Evolutionary conservation across 2,888 invertebrate genomes (phyloP).

Genomic region (Hirtodrosophila confusa): DNA sequence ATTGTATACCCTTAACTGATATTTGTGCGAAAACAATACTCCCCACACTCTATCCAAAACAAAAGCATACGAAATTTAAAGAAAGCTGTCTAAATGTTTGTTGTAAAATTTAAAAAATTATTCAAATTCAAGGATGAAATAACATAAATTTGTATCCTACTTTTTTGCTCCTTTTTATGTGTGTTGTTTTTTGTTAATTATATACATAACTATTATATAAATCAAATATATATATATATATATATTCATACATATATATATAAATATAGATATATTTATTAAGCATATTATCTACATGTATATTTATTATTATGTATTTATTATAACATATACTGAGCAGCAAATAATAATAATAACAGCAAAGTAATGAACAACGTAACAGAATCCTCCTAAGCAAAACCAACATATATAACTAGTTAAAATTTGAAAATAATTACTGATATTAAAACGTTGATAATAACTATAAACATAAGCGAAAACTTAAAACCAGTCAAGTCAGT

Average conservation of each 20-base stretch:
- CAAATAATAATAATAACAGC: slow-evolving; percentile 30
- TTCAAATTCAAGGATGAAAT: slow-evolving; percentile 56
- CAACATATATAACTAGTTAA: slow-evolving; percentile 65
- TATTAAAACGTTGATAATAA: slow-evolving; percentile 72
- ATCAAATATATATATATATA: slow-evolving; percentile 66
- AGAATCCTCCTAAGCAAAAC: slow-evolving; percentile 75
- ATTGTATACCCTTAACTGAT: slow-evolving; percentile 59
- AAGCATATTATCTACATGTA: slow-evolving; percentile 82
- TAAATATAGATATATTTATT: slow-evolving; percentile 74
- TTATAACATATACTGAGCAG: slow-evolving; percentile 76
- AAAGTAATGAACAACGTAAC: slow-evolving; percentile 66
- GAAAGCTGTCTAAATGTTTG: slow-evolving; percentile 60
- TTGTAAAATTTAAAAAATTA: slow-evolving; percentile 55
- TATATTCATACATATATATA: slow-evolving; percentile 55
- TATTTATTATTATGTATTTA: slow-evolving; percentile 81
- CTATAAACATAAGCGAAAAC: slow-evolving; percentile 50
- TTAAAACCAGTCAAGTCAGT: slow-evolving; percentile 68
- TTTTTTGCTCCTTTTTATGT: slow-evolving; percentile 79
- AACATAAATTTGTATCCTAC: slow-evolving; percentile 59
- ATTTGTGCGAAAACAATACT: slow-evolving; percentile 75
- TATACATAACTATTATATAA: slow-evolving; percentile 78
- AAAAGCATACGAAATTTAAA: slow-evolving; percentile 18
- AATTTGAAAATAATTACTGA: slow-evolving; percentile 56
- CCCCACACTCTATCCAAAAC: slow-evolving; percentile 49
- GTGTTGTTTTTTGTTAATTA: slow-evolving; percentile 83